Percentiles rank a stretch among this genome's conserved stretches.
phyloP scores from a whole-genome alignment of 2,113 vertebrate species.

The Alaudala cheleensis region DNA sequence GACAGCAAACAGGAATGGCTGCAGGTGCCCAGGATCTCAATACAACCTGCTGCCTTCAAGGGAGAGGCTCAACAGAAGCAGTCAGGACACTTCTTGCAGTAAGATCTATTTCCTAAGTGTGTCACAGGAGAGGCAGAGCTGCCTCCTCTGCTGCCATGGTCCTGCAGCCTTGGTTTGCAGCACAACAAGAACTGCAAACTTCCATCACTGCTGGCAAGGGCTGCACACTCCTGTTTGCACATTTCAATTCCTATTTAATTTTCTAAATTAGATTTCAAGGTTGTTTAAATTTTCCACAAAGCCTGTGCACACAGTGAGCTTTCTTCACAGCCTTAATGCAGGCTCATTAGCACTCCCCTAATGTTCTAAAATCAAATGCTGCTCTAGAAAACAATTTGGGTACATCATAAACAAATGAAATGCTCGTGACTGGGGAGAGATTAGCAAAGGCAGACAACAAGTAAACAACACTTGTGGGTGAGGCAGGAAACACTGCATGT shows the following conservation, averaged over 20 bases:
- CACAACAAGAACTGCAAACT: neutral
- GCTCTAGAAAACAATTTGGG: neutral
- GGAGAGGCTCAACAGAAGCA: neutral
- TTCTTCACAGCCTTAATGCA: neutral
- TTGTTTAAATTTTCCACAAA: neutral
- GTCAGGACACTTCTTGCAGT: neutral
- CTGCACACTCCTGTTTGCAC: neutral
- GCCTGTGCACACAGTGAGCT: neutral
- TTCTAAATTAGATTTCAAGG: conserved; percentile 22
- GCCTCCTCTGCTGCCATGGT: neutral
- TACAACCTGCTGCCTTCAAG: neutral
- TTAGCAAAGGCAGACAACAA: conserved; percentile 3
- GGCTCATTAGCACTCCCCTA: neutral
- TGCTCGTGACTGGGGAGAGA: neutral
- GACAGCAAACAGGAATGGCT: neutral
- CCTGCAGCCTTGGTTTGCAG: neutral
- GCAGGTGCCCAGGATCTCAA: neutral
- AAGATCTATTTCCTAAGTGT: neutral
- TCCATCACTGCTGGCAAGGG: neutral
- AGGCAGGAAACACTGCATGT: neutral
- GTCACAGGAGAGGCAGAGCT: neutral
- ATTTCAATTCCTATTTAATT: neutral
- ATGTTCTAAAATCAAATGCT: neutral
- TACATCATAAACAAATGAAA: neutral
- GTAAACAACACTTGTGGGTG: neutral